Base-by-base conservation (phyloP, 53 echinoderm and acorn worm genomes). In the Temnopleurus reevesii region DNA sequence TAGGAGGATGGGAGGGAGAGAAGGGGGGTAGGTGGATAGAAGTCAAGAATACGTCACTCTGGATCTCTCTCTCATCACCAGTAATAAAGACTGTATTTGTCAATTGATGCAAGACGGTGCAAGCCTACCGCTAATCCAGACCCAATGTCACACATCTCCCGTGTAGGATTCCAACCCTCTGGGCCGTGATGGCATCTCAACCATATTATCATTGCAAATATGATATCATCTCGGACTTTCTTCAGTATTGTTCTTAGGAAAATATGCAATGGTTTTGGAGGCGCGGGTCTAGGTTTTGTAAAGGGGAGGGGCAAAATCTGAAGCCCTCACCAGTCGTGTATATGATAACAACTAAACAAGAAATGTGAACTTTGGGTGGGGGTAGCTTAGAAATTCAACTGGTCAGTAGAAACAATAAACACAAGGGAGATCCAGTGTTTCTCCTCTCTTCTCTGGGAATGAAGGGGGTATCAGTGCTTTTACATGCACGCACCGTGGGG, bases 21-120 rank as follows among this genome's bases (percentile, higher is more conserved):
- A 41, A 71, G 41, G n/a, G 36, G 19, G n/a, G 71, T 21, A n/a
- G 38, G 49, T n/a, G 41, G 19, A 34, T 4, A n/a, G 21, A 23
- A 25, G 38, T 36, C 21, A 63, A 63, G 63, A 63, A 63, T 36
- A 41, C 41, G 71, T 71, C 71, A 71, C 34, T 34, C 36, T n/a
- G 63, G 24, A 58, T 5, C 71, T 1, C 28, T 79, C 79, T 79
- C 79, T 79, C 79, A 79, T 49, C 79, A 18, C 46, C 5, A 28
- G 79, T 79, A 79, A 79, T 79, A 79, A 79, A 79, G 79, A 79
- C 79, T 79, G 79, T 79, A 79, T 79, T 79, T 79, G 79, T 79
- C 79, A 79, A 79, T 79, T 79, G 46, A 49, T n/a, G 79, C 79
- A 79, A 47, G 79, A 79, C 79, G 46, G 79, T 17, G 49, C 49